Evolutionary conservation across 2,888 invertebrate genomes (phyloP), one percentile per base, ranked within the genome.

Genomic region (Perizoma affinitatum): DNA sequence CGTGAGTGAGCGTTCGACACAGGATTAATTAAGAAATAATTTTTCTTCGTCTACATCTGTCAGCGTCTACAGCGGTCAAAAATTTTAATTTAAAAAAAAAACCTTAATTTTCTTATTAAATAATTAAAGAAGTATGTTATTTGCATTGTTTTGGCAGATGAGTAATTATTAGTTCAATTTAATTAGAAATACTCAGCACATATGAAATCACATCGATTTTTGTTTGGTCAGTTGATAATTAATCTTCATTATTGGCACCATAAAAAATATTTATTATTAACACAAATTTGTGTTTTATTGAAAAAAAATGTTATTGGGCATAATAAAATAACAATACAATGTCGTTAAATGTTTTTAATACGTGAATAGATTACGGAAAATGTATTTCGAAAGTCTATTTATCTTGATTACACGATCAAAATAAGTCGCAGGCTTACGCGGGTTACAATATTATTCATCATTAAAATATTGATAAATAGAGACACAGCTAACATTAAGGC

Each of bases 321-420:
- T 6, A 40, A 74, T 71, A 50, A 62, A 59, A 66, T 74, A 64
- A 67, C 63, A 57, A 71, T 72, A 75, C 75, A 76, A 76, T 72
- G 71, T 66, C 69, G 69, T 76, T 82, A 80, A 81, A 78, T 70
- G 75, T 74, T 79, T 82, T 82, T 80, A 85, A 84, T 83, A 79
- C 77, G 66, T 67, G 73, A 80, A 85, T 82, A 82, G 83, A 87
- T 86, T 85, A 85, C 79, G 70, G 73, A 76, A 72, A 82, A 74
- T 77, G 79, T 80, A 81, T 84, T 80, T 78, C 75, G 77, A 80
- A 80, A 82, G 82, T 83, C 80, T 76, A 82, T 83, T 82, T 80
- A 81, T 84, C 83, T 82, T 82, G 79, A 84, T 85, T 80, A 77
- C 70, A 40, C 38, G 52, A 56, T 45, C n/a, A 7, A 7, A 6